A percentile compares a stretch with the other conserved stretches of the same genome.
phyloP scores from a whole-genome alignment of 1,140 invertebrate species.

The Heliconius himera region DNA sequence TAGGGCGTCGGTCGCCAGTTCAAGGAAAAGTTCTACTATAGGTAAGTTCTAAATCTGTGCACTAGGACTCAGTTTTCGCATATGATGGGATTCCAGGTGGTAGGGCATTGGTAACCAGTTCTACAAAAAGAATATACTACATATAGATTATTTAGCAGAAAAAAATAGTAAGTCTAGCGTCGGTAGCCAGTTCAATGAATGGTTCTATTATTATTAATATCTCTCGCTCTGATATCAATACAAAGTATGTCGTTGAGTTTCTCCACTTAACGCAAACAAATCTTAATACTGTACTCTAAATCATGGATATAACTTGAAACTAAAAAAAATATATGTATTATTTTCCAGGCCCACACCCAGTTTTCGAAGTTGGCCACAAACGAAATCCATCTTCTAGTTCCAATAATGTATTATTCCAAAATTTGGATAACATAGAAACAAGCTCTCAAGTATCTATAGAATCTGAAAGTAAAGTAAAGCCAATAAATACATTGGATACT shows the following conservation, averaged over 20 bases:
- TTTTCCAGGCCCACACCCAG: slow-evolving; percentile 41
- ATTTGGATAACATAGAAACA: slow-evolving; percentile 60
- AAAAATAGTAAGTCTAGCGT: no score
- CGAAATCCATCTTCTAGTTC: slow-evolving; percentile 67
- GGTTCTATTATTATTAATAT: no score
- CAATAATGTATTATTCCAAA: slow-evolving; percentile 69
- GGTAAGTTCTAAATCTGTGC: slow-evolving; percentile 40
- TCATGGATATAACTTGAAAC: no score
- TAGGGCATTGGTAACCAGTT: no score
- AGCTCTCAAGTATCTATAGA: slow-evolving; percentile 59
- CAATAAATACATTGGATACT: slow-evolving; percentile 59
- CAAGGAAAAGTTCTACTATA: slow-evolving; percentile 61
- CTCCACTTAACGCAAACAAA: background rate
- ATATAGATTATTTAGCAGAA: no score
- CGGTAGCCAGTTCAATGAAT: no score
- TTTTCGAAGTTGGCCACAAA: slow-evolving; percentile 53
- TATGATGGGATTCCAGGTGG: no score
- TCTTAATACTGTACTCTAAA: background rate
- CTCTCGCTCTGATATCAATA: no score
- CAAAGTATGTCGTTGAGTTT: background rate
- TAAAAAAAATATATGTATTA: background rate
- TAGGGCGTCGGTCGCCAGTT: slow-evolving; percentile 46
- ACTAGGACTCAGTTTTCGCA: no score
- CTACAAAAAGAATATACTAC: no score
- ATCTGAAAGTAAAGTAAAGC: slow-evolving; percentile 53